A percentile compares a stretch with the other conserved stretches of the same genome.
phyloP scores from a whole-genome alignment of 1,140 invertebrate species.

The Limonius californicus region DNA sequence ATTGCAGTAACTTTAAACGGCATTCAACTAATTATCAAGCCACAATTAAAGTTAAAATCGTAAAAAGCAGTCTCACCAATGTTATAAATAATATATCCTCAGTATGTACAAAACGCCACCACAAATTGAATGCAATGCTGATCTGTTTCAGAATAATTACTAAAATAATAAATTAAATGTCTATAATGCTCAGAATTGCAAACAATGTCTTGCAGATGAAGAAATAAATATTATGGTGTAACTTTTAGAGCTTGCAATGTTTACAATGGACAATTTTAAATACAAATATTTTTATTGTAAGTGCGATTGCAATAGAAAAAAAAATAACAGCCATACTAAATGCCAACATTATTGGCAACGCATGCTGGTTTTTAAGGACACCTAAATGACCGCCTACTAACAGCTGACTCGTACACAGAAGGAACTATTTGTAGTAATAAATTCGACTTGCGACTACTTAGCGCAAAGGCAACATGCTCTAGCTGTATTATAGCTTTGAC shows the following conservation, averaged over 20 bases:
- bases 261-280: background rate
- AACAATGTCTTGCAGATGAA: constrained; percentile 10
- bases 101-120: constrained; percentile 19
- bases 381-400: too few species aligned
- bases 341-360: too few species aligned
- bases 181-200: constrained; percentile 5
- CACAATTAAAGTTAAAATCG: constrained; percentile 16
- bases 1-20: constrained; percentile 21
- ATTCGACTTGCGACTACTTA: constrained; percentile 4
- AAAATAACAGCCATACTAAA: too few species aligned
- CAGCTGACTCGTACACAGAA: background rate
- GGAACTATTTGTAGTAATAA: constrained; percentile 9
- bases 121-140: constrained; percentile 20
- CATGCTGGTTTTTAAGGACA: too few species aligned
- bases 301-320: too few species aligned
- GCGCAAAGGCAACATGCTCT: constrained; percentile 3
- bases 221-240: background rate
- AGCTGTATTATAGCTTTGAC: constrained; percentile 1
- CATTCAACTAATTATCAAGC: constrained; percentile 5
- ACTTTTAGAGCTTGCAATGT: too few species aligned
- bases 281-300: background rate
- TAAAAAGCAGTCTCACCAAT: constrained; percentile 21
- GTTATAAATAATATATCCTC: constrained; percentile 19
- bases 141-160: background rate
- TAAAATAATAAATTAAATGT: constrained; percentile 5